phyloP scores from a whole-genome alignment of 2,888 invertebrate genomes.

The Eulithis testata region DNA sequence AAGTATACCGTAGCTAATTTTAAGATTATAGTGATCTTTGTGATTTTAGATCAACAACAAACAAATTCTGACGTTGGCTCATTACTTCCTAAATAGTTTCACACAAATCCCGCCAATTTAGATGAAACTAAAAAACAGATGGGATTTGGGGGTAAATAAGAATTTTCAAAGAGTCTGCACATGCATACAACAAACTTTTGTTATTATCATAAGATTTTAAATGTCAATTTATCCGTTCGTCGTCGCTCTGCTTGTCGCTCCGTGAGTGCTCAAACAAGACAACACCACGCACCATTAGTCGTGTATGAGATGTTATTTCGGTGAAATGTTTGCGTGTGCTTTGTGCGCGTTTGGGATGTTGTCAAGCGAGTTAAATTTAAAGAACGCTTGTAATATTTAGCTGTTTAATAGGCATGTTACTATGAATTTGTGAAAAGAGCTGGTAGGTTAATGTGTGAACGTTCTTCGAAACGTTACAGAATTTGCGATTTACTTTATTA shows the following conservation, averaged over 20 bases:
- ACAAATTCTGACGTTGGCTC: too few species aligned
- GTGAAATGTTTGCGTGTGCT: slow-evolving; percentile 50
- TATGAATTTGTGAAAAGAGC: slow-evolving; percentile 34
- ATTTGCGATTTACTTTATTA: not conserved
- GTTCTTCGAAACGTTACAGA: not conserved
- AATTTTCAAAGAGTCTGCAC: too few species aligned
- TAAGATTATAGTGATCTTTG: too few species aligned
- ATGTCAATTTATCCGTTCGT: not conserved
- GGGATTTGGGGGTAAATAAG: too few species aligned
- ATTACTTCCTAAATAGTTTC: too few species aligned
- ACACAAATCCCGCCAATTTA: too few species aligned
- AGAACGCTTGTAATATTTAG: slow-evolving; percentile 44
- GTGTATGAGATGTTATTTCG: slow-evolving; percentile 53
- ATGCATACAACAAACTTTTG: too few species aligned
- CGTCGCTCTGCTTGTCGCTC: slow-evolving; percentile 14
- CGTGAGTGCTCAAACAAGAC: not conserved
- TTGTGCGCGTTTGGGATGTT: slow-evolving; percentile 43
- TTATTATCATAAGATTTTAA: not conserved
- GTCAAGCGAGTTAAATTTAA: slow-evolving; percentile 44
- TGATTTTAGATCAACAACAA: too few species aligned
- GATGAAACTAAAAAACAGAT: too few species aligned
- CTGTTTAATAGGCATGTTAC: slow-evolving; percentile 40
- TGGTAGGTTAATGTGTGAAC: slow-evolving; percentile 33
- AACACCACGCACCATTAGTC: slow-evolving; percentile 59
- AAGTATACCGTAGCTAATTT: too few species aligned